Conservation (phyloP, 2,797 vertebrate species). For the Falco cherrug region DNA sequence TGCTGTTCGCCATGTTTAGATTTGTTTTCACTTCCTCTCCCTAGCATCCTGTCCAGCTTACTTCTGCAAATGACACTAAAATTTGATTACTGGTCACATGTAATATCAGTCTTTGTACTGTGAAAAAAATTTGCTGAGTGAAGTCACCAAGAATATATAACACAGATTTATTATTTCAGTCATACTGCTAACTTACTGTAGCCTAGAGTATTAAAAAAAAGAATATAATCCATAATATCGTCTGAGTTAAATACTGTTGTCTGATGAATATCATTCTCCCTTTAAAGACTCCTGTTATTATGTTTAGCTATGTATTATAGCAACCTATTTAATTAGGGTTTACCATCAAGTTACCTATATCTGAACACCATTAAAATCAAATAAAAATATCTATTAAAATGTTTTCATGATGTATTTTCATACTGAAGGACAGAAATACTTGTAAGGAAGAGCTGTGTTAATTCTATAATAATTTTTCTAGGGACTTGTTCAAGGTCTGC, state of each 20-base stretch:
- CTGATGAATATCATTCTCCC: not conserved
- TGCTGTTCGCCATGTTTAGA: not conserved
- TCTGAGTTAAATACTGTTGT: slow-evolving; percentile 4
- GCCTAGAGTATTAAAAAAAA: not conserved
- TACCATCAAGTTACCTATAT: not conserved
- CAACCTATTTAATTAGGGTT: not conserved
- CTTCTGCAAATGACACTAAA: not conserved
- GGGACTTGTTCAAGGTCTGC: slow-evolving; percentile 60
- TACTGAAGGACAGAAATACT: not conserved
- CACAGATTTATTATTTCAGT: not conserved
- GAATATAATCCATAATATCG: not conserved
- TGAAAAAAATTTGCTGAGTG: not conserved
- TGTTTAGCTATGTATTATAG: not conserved
- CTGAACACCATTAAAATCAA: not conserved
- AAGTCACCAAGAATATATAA: not conserved
- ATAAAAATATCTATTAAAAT: slow-evolving; percentile 1
- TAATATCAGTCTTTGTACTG: not conserved
- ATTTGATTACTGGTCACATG: not conserved
- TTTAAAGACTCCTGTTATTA: slow-evolving; percentile 29
- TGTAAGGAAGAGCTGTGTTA: slow-evolving; percentile 46
- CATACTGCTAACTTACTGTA: not conserved
- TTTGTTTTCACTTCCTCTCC: not conserved
- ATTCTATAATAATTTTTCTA: slow-evolving; percentile 46
- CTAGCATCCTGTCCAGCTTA: not conserved
- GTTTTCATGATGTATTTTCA: slow-evolving; percentile 43